These are phyloP conservation scores for Plutella xylostella DNA, from an alignment of 2,888 invertebrate species.

Conservation along the genomic window DNA sequence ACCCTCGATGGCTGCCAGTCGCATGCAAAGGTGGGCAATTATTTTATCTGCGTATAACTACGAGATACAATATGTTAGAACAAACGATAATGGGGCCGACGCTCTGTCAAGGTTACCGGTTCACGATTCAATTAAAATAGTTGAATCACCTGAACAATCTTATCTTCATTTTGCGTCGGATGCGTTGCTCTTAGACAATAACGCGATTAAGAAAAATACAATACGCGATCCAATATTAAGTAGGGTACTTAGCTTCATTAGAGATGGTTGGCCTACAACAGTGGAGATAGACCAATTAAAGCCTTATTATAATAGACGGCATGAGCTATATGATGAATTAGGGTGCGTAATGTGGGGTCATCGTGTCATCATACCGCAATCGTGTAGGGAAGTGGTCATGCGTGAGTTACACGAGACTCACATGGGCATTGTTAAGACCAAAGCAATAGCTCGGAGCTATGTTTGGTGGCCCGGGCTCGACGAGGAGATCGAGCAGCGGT, in stretches of 20 bases:
- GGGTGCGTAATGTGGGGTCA: no score
- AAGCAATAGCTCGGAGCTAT: no score
- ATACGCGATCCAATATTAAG: conserved; percentile 2
- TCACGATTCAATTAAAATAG: not conserved
- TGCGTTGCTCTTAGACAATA: conserved; percentile 8
- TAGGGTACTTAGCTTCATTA: conserved; percentile 3
- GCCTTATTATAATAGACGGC: no score
- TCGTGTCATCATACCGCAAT: no score
- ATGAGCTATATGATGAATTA: no score
- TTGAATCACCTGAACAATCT: conserved; percentile 9
- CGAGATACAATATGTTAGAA: conserved; percentile 14
- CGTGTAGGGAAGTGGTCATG: no score
- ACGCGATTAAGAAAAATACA: not conserved
- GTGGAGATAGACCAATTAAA: conserved; percentile 4
- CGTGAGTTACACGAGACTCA: no score
- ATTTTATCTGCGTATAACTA: conserved; percentile 16
- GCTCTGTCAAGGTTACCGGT: conserved; percentile 11
- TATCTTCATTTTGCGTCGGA: conserved; percentile 8
- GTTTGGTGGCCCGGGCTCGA: no score
- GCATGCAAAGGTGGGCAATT: conserved; percentile 17
- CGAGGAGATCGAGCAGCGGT: not conserved
- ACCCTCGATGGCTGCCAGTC: conserved; percentile 16
- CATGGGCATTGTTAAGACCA: no score
- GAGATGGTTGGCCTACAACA: conserved; percentile 1
- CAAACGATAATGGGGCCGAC: conserved; percentile 14